Base-by-base conservation (phyloP, 2,797 vertebrate species). In the Takifugu rubripes region DNA sequence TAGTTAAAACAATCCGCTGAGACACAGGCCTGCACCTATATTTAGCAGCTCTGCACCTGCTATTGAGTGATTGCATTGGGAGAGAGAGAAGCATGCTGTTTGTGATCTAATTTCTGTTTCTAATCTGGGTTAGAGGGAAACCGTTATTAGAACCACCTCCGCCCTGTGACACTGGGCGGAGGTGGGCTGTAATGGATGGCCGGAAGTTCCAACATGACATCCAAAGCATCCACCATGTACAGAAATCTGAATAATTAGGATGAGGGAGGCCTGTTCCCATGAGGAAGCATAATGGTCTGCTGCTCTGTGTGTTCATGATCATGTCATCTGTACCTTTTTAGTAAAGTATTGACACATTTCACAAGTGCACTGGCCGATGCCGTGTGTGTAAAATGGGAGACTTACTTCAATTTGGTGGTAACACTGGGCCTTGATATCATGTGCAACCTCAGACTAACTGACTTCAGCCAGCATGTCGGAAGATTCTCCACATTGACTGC, bases 1-100 rank as follows among this genome's bases (percentile, higher is more conserved):
- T 83, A 54, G 72, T 88, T 90, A 77, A 85, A 85, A 83, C 77
- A 80, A 87, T 70, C 86, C 77, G 5, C 54, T 27, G 77, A 61
- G 72, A 72, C 44, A 15, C 75, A 55, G 68, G 75, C 69, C 72
- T 63, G 21, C 49, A 51, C 70, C 83, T 81, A 77, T 68, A 87
- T 90, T 85, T 87, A 86, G 83, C 63, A 56, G 57, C 66, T 59
- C 63, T 8, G 16, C 68, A 49, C 68, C 63, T 57, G 47, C 71
- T 65, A 72, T 66, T 73, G 73, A 76, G 36, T 82, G 86, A 78
- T 76, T 78, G 88, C 74, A 59, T 53, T 59, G 56, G 72, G 81
- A 83, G 79, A 10, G 44, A 61, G 36, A 61, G 57, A 57, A 50
- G 44, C 68, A 50, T 42, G 36, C 63, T 64, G 74, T 66, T 76